These are phyloP conservation scores for Heteromurus nitidus DNA, from an alignment of 2,888 invertebrate species.

Conservation along the genomic window DNA sequence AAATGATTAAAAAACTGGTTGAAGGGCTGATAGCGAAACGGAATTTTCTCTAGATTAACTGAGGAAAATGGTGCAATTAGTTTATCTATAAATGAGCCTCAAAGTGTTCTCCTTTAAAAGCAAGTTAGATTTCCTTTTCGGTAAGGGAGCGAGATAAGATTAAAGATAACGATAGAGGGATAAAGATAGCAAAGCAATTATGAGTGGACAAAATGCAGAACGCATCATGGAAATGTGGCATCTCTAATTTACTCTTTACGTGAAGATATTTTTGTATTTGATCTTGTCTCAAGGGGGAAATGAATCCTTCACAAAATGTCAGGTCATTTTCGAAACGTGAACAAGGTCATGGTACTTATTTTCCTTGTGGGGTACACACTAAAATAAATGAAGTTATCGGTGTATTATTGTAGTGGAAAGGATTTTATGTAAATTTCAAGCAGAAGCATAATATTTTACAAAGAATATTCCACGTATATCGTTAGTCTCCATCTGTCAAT, in stretches of 20 bases:
- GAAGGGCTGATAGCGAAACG: neutral
- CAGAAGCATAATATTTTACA: conserved; percentile 27
- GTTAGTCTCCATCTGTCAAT: conserved; percentile 29
- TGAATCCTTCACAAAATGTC: conserved; percentile 16
- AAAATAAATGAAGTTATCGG: too few species aligned
- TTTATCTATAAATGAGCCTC: neutral
- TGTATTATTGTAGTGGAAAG: too few species aligned
- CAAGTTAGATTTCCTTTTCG: too few species aligned
- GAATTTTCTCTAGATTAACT: neutral
- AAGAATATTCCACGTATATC: too few species aligned
- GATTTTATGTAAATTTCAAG: conserved; percentile 27
- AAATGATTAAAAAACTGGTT: neutral
- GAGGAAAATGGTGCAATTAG: neutral
- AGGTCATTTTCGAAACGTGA: too few species aligned
- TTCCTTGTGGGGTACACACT: too few species aligned
- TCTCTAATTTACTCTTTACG: conserved; percentile 1
- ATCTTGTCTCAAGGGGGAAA: neutral
- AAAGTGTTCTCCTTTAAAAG: too few species aligned
- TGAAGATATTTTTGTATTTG: neutral
- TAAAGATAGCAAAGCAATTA: neutral
- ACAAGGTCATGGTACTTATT: conserved; percentile 7
- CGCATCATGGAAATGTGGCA: neutral
- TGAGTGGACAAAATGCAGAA: neutral
- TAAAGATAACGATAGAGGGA: too few species aligned
- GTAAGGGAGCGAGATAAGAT: neutral